Conservation (phyloP, 1,140 invertebrate species). For the Musca domestica region DNA sequence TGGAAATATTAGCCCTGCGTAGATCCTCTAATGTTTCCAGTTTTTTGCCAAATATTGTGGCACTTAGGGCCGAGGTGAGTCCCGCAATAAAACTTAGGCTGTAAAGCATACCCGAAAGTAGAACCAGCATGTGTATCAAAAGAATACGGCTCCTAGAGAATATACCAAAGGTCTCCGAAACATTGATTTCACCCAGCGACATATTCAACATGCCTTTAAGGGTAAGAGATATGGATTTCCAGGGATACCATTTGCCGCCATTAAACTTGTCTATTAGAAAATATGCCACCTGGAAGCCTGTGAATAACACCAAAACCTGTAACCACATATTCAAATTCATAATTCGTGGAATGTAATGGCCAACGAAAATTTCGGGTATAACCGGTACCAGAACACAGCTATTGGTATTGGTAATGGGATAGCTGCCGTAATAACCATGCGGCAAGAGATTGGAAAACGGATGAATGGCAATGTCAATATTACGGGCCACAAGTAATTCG, state of each 20-base stretch:
- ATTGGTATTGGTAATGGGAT: conserved; percentile 6
- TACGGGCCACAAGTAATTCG: neutral
- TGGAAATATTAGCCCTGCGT: neutral
- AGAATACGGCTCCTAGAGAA: neutral
- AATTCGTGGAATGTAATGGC: neutral
- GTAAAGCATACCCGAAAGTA: neutral
- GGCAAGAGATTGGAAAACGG: neutral
- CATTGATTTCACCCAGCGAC: neutral
- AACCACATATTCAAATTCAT: neutral
- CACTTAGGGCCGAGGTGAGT: neutral
- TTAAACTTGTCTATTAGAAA: neutral
- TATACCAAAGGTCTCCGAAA: no score
- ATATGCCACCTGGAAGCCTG: neutral
- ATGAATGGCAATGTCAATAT: conserved; percentile 1
- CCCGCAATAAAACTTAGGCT: neutral
- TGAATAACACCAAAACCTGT: neutral
- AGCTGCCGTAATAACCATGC: neutral
- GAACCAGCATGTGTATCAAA: neutral
- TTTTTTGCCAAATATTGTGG: neutral
- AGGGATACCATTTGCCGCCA: neutral
- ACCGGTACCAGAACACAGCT: conserved; percentile 1
- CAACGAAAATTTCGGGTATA: neutral
- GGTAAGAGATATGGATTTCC: neutral
- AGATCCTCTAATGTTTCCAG: conserved; percentile 1
- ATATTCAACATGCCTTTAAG: neutral